A percentile compares a stretch with the other conserved stretches of the same genome.
These are phyloP conservation scores for Enoplosus armatus DNA, from an alignment of 2,797 vertebrate species.

Conservation along the genomic window DNA sequence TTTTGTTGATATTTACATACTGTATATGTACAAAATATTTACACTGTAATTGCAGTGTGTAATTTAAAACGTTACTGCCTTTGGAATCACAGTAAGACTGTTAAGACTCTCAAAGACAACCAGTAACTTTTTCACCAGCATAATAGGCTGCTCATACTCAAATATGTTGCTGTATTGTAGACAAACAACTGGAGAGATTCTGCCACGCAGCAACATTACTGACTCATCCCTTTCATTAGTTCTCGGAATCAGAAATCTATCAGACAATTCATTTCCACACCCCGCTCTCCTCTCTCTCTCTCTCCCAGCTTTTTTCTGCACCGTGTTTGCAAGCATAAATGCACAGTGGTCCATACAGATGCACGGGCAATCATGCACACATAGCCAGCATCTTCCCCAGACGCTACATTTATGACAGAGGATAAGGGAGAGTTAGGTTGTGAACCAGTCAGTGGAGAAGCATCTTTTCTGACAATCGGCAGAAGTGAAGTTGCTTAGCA, in stretches of 20 bases:
- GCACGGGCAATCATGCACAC: slow-evolving; percentile 49
- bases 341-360: slow-evolving; percentile 44
- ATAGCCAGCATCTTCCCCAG: slow-evolving; percentile 34
- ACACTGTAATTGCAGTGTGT: neutral
- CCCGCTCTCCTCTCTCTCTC: slow-evolving; percentile 9
- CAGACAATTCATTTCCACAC: slow-evolving; percentile 29
- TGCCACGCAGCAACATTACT: slow-evolving; percentile 10
- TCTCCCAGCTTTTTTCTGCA: slow-evolving; percentile 3
- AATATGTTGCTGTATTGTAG: slow-evolving; percentile 16
- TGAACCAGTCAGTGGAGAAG: slow-evolving; percentile 45
- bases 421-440: slow-evolving; percentile 29
- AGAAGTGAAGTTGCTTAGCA: slow-evolving; percentile 85
- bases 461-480: slow-evolving; percentile 73
- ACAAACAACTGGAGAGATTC: slow-evolving; percentile 27
- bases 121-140: neutral
- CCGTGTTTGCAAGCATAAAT: slow-evolving; percentile 34
- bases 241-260: slow-evolving; percentile 43
- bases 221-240: slow-evolving; percentile 53
- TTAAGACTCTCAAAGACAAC: neutral
- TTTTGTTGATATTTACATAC: neutral
- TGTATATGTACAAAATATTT: neutral
- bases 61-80: neutral
- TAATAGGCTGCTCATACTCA: slow-evolving; percentile 1
- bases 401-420: slow-evolving; percentile 39
- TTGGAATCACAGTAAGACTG: neutral